Base-by-base conservation (phyloP, 92 coral and sea anemone species). In the Umimayanthus chanpuru region DNA sequence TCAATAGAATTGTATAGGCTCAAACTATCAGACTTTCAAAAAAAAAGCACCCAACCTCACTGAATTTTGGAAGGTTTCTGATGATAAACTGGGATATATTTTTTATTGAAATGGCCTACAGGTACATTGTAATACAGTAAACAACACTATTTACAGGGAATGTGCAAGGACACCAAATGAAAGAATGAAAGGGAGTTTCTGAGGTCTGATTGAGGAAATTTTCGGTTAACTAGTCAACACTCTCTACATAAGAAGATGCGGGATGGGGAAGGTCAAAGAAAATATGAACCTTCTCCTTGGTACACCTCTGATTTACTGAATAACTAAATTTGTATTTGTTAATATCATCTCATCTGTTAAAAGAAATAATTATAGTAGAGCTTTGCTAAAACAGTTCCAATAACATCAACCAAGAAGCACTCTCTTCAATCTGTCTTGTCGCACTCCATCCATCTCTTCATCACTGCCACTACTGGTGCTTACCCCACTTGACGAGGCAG, bases 401-500 rank as follows among this genome's bases (percentile, higher is more conserved):
- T 53, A 53, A 14, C 4, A 2, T 88, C 80, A 95, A 43, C 98
- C 98, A 64, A 95, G 85, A 10, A 95, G 91, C n/a, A 95, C 98
- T 86, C 90, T 93, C 88, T 89, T 88, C 89, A 95, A 50, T 84
- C 91, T 88, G 40, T 95, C 93, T 53, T 78, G 79, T 25, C 88
- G 85, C 1, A 95, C 94, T 12, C 94, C 85, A 81, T 84, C 86
- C 79, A 88, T 90, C 23, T 90, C 92, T 41, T 95, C 98, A 68
- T 95, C 98, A 74, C 94, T 95, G 61, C 92, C 76, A 74, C 94
- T 89, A 25, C 91, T 86, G 12, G 78, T 65, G 85, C 98, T 94
- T 30, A 92, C 89, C 30, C 86, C 76, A 81, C 94, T 89, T n/a
- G 95, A 91, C 21, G 96, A 90, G 16, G 73, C 81, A 32, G 81